Conservation (phyloP, 2,888 invertebrate genomes). For the Parascotia fuliginaria region DNA sequence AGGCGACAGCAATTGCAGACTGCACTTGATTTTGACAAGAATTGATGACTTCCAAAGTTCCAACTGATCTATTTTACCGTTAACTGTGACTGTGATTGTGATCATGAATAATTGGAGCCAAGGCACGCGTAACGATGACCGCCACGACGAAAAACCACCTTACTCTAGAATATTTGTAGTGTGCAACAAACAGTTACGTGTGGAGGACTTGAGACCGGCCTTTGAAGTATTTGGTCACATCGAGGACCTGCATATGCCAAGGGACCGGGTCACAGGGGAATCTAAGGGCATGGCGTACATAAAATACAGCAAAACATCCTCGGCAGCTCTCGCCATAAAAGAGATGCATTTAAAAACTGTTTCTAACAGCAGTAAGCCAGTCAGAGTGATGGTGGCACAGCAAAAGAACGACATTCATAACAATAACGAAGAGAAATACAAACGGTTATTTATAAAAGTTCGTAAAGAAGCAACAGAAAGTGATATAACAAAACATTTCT, state of each 20-base stretch:
- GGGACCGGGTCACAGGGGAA: conserved; percentile 92
- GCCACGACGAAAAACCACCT: conserved; percentile 89
- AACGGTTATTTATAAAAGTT: conserved; percentile 94
- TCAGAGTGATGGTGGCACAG: conserved; percentile 96
- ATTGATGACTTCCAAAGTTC: conserved; percentile 42
- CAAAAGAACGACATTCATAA: conserved; percentile 63
- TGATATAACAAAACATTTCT: conserved; percentile 92
- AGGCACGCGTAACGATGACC: conserved; percentile 55
- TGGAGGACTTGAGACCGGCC: conserved; percentile 91
- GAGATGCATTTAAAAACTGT: conserved; percentile 93
- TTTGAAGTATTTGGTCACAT: conserved; percentile 94
- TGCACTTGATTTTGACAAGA: conserved; percentile 27
- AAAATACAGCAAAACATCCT: conserved; percentile 95
- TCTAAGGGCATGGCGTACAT: conserved; percentile 97
- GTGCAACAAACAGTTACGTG: conserved; percentile 89
- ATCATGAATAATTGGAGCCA: conserved; percentile 45
- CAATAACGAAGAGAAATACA: conserved; percentile 70
- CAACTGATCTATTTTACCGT: conserved; percentile 39
- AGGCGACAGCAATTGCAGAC: conserved; percentile 37
- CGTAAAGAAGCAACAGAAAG: conserved; percentile 91
- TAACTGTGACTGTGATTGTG: no score
- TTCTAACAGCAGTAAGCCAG: conserved; percentile 89
- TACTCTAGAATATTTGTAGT: conserved; percentile 96
- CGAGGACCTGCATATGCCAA: conserved; percentile 95
- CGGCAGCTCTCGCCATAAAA: conserved; percentile 95